Conservation (phyloP, 2,113 vertebrate species). For the Cebidichthys violaceus region DNA sequence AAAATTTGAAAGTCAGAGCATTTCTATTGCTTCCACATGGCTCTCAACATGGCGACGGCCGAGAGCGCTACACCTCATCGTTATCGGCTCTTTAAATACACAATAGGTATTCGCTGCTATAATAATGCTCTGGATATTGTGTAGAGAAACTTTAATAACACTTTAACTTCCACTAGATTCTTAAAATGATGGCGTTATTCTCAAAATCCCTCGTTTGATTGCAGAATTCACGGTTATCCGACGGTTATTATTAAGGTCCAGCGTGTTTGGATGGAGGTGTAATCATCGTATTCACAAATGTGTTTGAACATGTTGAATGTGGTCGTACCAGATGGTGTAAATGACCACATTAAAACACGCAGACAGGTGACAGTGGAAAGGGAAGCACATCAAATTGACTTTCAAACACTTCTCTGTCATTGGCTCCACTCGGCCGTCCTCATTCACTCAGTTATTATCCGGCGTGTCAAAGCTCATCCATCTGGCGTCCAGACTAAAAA, state of each 20-base stretch:
- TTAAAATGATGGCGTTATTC: not conserved
- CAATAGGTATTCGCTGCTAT: too few species aligned
- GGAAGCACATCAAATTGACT: conserved; percentile 55
- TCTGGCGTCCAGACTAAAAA: conserved; percentile 46
- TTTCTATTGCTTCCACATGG: too few species aligned
- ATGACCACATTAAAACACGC: conserved; percentile 48
- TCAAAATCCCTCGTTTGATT: not conserved
- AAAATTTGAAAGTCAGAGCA: too few species aligned
- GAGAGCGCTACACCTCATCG: too few species aligned
- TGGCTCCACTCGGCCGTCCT: conserved; percentile 35
- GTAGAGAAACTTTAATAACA: too few species aligned
- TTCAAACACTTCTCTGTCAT: conserved; percentile 65
- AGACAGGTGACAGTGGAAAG: conserved; percentile 54
- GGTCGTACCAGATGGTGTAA: conserved; percentile 61
- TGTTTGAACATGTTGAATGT: conserved; percentile 50
- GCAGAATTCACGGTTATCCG: too few species aligned
- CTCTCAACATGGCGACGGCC: too few species aligned
- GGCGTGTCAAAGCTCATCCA: conserved; percentile 63
- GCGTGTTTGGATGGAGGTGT: conserved; percentile 2
- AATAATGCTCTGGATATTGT: too few species aligned
- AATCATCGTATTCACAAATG: conserved; percentile 53
- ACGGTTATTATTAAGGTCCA: conserved; percentile 11
- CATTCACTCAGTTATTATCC: conserved; percentile 48
- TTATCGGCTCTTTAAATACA: too few species aligned
- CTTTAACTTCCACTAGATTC: not conserved